Evolutionary conservation across 2,113 vertebrate genomes (phyloP).

Genomic region (Lichenostomus cassidix): DNA sequence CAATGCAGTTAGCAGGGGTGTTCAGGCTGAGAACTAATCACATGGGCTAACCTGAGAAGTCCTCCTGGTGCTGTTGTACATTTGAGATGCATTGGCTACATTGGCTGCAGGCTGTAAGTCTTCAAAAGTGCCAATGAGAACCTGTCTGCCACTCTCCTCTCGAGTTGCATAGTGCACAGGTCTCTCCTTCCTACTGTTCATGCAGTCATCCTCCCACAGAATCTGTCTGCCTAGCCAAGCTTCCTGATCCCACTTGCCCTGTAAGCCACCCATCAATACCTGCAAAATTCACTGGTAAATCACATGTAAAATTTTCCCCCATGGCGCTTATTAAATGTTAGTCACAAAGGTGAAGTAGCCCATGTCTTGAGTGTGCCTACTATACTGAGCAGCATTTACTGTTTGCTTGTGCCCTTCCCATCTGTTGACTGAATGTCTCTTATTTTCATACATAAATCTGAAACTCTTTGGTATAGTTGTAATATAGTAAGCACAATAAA

Average conservation of each 20-base stretch:
- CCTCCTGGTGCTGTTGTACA: background rate
- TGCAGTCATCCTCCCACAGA: background rate
- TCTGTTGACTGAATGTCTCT: background rate
- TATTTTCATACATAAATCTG: background rate
- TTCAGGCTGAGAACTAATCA: background rate
- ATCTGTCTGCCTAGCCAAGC: background rate
- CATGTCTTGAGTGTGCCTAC: background rate
- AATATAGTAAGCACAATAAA: background rate
- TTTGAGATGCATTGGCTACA: background rate
- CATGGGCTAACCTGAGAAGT: background rate
- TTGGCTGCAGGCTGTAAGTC: background rate
- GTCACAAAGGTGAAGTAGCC: background rate
- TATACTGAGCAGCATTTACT: background rate
- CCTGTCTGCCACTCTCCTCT: background rate
- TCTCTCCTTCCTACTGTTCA: background rate
- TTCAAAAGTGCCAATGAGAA: background rate
- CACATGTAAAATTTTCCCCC: background rate
- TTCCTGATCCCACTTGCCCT: background rate
- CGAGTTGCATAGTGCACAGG: background rate
- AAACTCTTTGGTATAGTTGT: background rate
- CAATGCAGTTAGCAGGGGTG: background rate
- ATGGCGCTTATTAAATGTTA: background rate
- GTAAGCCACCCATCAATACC: background rate
- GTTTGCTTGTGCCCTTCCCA: background rate
- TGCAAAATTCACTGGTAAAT: background rate